Percentiles rank a stretch among this genome's conserved stretches.
Conservation (phyloP, 2,797 vertebrate genomes). For the Rhynchotus rufescens region DNA sequence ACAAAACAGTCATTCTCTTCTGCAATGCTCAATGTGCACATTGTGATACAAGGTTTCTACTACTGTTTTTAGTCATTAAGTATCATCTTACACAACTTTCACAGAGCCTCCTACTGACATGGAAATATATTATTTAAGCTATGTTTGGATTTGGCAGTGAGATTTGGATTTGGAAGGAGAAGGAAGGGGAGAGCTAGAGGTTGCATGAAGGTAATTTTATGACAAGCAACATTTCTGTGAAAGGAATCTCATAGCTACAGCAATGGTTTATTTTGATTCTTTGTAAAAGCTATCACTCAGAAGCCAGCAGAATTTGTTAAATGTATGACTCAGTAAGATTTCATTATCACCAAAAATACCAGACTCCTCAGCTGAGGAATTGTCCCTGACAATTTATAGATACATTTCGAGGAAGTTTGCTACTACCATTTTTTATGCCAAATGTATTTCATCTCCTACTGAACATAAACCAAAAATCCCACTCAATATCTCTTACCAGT, state of each 20-base stretch:
- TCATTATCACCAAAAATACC: slow-evolving; percentile 26
- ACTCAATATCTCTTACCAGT: not conserved
- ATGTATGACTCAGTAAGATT: not conserved
- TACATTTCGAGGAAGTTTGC: not conserved
- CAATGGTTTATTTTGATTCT: not conserved
- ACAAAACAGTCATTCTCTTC: not conserved
- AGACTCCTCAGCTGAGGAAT: not conserved
- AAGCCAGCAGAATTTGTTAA: not conserved
- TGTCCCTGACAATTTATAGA: not conserved
- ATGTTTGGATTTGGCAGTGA: not conserved
- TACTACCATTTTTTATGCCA: slow-evolving; percentile 34
- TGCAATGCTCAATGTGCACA: fast-evolving
- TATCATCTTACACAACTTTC: not conserved
- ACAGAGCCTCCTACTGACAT: not conserved
- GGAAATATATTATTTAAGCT: not conserved
- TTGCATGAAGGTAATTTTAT: not conserved
- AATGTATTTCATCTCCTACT: not conserved
- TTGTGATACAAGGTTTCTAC: not conserved
- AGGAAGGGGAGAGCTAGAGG: not conserved
- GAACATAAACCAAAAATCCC: not conserved
- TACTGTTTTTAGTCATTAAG: not conserved
- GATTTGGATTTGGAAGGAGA: no score
- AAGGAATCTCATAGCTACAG: not conserved
- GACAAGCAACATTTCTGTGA: not conserved
- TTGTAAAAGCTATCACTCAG: not conserved